A percentile compares a stretch with the other conserved stretches of the same genome.
These are phyloP conservation scores for Camponotus vicinus DNA, from an alignment of 1,140 invertebrate species.

Conservation along the genomic window DNA sequence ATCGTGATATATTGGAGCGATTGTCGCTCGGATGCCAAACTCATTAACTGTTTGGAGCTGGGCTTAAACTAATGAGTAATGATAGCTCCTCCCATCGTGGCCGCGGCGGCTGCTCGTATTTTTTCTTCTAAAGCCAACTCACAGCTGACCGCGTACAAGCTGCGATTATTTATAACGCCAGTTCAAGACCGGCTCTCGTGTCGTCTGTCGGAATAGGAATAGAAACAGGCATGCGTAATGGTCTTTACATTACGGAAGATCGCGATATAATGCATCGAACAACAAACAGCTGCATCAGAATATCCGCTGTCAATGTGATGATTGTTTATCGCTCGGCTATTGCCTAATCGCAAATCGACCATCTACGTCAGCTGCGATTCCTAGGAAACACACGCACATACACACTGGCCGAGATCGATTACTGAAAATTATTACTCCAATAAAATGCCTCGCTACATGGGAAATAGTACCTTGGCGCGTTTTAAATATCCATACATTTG, in stretches of 20 bases:
- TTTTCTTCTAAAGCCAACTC: constrained; percentile 56
- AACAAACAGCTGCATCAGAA: background rate
- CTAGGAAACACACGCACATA: background rate
- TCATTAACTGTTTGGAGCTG: constrained; percentile 65
- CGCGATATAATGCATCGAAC: constrained; percentile 18
- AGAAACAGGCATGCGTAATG: constrained; percentile 25
- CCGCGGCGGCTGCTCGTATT: constrained; percentile 58
- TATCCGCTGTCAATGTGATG: background rate
- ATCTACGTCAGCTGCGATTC: background rate
- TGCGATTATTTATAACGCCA: constrained; percentile 69
- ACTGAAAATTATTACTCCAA: constrained; percentile 34
- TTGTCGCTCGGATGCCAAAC: constrained; percentile 65
- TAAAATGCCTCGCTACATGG: constrained; percentile 28
- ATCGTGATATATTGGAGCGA: constrained; percentile 36
- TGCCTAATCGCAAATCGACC: constrained; percentile 25
- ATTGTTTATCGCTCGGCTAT: constrained; percentile 20
- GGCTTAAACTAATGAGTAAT: constrained; percentile 72
- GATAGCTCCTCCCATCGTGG: constrained; percentile 59
- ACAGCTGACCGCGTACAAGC: constrained; percentile 59
- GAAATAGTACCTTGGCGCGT: constrained; percentile 27
- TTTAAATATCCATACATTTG: constrained; percentile 59
- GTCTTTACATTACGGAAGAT: constrained; percentile 13
- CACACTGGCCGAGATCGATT: background rate
- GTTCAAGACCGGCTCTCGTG: constrained; percentile 58
- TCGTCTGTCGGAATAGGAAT: constrained; percentile 60